Percentiles rank a stretch among this genome's conserved stretches.
Conservation (phyloP, 1,140 invertebrate genomes). For the Camponotus vicinus region DNA sequence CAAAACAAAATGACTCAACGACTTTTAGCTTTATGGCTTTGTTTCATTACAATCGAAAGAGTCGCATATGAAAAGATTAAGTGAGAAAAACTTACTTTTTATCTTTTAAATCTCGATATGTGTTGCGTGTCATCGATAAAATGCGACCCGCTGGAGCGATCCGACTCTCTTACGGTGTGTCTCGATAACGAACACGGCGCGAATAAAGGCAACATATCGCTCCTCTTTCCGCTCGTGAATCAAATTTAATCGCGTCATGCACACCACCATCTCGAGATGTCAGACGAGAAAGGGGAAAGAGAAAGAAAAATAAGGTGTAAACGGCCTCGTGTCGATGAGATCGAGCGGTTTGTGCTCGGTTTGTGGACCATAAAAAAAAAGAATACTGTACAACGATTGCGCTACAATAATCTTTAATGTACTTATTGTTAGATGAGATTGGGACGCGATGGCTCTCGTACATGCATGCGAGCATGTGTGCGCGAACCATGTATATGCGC, state of each 20-base stretch:
- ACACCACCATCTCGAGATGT: constrained; percentile 34
- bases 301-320: not conserved
- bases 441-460: constrained; percentile 23
- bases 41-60: not conserved
- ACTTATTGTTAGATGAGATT: constrained; percentile 45
- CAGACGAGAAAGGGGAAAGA: not conserved
- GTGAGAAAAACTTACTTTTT: not conserved
- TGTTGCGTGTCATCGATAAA: not conserved
- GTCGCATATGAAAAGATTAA: not conserved
- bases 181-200: not conserved
- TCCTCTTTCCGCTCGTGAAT: not conserved
- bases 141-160: not conserved
- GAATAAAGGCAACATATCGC: not conserved
- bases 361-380: constrained; percentile 80
- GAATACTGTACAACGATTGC: constrained; percentile 82
- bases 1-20: constrained; percentile 11
- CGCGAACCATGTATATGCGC: not conserved
- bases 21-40: not conserved
- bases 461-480: too few species aligned
- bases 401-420: constrained; percentile 81
- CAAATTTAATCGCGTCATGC: constrained; percentile 26
- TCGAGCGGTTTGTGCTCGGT: constrained; percentile 75
- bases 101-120: not conserved
- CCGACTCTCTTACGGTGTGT: not conserved
- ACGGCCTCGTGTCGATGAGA: constrained; percentile 58